A percentile compares a stretch with the other conserved stretches of the same genome.
phyloP scores from a whole-genome alignment of 1,140 invertebrate genomes.

The Nylanderia fulva region DNA sequence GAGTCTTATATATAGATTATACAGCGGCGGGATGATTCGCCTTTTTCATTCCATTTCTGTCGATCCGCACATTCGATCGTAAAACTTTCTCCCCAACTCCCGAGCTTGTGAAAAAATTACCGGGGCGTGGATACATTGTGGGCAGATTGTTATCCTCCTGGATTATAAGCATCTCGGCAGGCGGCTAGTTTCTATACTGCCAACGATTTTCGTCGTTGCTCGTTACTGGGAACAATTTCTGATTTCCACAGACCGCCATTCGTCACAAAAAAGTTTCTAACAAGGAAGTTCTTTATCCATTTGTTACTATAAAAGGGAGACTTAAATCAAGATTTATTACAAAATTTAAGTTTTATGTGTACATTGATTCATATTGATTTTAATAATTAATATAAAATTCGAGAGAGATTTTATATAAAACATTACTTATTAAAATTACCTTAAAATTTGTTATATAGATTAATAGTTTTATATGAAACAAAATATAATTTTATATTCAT shows the following conservation, averaged over 20 bases:
- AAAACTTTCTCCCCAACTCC: constrained; percentile 43
- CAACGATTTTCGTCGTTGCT: neutral
- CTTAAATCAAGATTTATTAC: no score
- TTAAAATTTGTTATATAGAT: neutral
- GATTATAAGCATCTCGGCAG: constrained; percentile 16
- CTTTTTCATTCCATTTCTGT: neutral
- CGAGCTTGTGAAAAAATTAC: constrained; percentile 25
- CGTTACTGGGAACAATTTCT: constrained; percentile 7
- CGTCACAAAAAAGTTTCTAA: neutral
- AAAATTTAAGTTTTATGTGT: neutral
- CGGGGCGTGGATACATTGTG: constrained; percentile 2
- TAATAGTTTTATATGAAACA: neutral
- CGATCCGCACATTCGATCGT: constrained; percentile 26
- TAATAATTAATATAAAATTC: no score
- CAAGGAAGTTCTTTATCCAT: constrained; percentile 14
- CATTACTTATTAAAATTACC: neutral
- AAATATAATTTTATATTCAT: neutral
- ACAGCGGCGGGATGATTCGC: neutral
- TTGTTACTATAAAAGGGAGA: neutral
- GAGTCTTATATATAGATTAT: no score
- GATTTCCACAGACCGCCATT: neutral
- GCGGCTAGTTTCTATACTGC: neutral
- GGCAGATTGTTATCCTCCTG: neutral
- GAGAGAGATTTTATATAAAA: no score
- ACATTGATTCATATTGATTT: no score